Evolutionary conservation across 2,888 invertebrate genomes (phyloP), one percentile per base, ranked within the genome.

Genomic region (Polietes domitor): DNA sequence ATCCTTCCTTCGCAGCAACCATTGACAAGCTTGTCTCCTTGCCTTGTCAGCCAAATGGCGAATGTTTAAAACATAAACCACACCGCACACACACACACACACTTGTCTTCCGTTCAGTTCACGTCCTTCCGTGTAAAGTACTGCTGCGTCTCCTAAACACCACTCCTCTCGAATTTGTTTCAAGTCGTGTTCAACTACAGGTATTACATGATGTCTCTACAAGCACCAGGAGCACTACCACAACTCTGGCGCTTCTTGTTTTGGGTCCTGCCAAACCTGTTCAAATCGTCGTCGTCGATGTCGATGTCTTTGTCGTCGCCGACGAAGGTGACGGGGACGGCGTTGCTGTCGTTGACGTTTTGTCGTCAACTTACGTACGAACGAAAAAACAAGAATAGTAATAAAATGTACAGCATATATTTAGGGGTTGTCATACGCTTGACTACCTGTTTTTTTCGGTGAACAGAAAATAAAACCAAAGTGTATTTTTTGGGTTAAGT

Each of bases 401-500:
- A 65, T 65, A 65, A 79, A 72, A 72, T 55, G 55, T 55, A 58
- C 43, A 61, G 73, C 58, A 65, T 79, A 79, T 75, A 68, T 81
- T 81, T 78, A 81, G 65, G 78, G 78, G 72, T 78, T 84, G 84
- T 80, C 81, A 75, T 72, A 75, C 72, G 84, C 78, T 78, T 78
- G 72, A 72, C 80, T 84, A 79, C 73, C 76, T 81, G 53, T 80
- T 71, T 55, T 58, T 37, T 2, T 37, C 37, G 37, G 6, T 21
- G 24, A 50, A 55, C 21, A 21, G 4, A 55, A 28, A 61, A 47
- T n/a, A 47, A 47, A 61, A 28, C 28, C 61, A 28, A 61, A 17
- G 28, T 24, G 24, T 43, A 37, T 78, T 81, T 84, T 81, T 72
- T 77, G 50, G 84, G 84, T 81, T 84, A 84, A 84, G 84, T 84